Conservation (phyloP, 2,888 invertebrate genomes). For the Melitaea athalia region DNA sequence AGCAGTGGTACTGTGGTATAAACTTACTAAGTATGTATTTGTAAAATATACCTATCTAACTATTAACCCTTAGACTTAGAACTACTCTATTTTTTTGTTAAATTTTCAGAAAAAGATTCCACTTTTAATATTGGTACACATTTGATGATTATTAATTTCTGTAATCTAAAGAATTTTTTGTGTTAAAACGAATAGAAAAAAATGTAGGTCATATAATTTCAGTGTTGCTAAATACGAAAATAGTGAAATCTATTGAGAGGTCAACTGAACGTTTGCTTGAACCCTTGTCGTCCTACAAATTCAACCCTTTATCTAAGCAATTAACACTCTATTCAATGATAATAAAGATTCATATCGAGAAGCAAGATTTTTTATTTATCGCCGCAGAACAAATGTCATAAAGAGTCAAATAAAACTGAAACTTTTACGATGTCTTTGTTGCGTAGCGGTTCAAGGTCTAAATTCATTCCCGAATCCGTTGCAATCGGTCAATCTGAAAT, state of each 20-base stretch:
- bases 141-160: too few relatives aligned
- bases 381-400: conserved; percentile 21
- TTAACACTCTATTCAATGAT: background rate
- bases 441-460: conserved; percentile 44
- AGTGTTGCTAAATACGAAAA: conserved; percentile 23
- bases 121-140: too few relatives aligned
- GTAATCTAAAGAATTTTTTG: too few relatives aligned
- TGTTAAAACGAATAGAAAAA: background rate
- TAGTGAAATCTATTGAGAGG: conserved; percentile 45
- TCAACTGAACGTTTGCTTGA: conserved; percentile 19
- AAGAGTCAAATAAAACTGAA: conserved; percentile 31
- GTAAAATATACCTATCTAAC: too few relatives aligned
- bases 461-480: conserved; percentile 43
- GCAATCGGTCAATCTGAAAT: conserved; percentile 30
- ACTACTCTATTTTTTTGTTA: too few relatives aligned
- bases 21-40: background rate
- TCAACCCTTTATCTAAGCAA: background rate
- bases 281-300: background rate
- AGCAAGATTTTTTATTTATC: background rate
- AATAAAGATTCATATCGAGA: conserved; percentile 7
- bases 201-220: background rate
- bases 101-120: too few relatives aligned
- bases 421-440: conserved; percentile 39
- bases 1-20: background rate
- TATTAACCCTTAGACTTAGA: too few relatives aligned